Percentiles rank a stretch among this genome's conserved stretches.
Evolutionary conservation across 1,140 invertebrate species (phyloP).

Genomic region (Doryteuthis pealeii): DNA sequence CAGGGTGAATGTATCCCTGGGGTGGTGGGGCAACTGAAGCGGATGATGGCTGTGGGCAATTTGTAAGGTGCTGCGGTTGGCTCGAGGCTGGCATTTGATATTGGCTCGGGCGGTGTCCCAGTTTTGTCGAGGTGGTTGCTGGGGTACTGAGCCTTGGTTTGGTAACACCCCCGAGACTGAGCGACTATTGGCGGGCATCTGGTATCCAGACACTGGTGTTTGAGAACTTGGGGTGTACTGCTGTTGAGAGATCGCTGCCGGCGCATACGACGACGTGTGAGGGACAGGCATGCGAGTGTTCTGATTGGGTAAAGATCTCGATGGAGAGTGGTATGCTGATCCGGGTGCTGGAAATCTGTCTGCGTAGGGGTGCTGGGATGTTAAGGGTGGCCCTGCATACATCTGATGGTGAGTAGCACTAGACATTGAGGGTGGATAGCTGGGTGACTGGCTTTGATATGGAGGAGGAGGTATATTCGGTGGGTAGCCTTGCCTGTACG

Average conservation of each 20-base stretch:
- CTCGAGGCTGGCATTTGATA: neutral
- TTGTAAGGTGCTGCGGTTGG: neutral
- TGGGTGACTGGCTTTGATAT: neutral
- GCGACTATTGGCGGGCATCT: neutral
- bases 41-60: too few species aligned
- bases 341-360: constrained; percentile 7
- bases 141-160: neutral
- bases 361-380: constrained; percentile 3
- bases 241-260: neutral
- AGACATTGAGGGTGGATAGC: neutral
- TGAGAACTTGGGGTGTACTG: neutral
- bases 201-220: neutral
- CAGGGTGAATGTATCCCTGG: neutral
- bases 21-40: neutral
- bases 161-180: neutral
- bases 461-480: too few species aligned
- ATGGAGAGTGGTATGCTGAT: neutral
- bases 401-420: neutral
- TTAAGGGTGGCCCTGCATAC: neutral
- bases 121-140: neutral
- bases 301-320: neutral
- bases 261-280: neutral
- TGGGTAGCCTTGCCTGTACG: too few species aligned
- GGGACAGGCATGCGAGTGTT: neutral
- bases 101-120: neutral